Percentiles rank a stretch among this genome's conserved stretches.
Evolutionary conservation across 2,797 vertebrate species (phyloP).

Genomic region (Cyclopterus lumpus): DNA sequence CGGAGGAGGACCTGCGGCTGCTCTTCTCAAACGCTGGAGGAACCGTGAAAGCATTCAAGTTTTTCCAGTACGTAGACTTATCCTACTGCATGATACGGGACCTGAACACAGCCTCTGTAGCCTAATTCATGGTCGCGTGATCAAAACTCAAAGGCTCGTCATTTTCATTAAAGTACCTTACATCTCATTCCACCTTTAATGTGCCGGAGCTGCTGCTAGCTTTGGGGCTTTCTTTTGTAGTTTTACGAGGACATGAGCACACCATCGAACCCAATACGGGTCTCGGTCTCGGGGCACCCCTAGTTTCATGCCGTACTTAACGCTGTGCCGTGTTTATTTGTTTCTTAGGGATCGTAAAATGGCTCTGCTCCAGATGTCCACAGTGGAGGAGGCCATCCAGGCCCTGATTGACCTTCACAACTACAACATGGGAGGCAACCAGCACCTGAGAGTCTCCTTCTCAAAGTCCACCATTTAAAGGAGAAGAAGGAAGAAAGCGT

Average conservation of each 20-base stretch:
- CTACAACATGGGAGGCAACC: conserved; percentile 96
- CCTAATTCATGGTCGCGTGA: too few relatives aligned
- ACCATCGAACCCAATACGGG: not conserved
- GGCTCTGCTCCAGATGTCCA: conserved; percentile 97
- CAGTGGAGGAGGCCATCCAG: conserved; percentile 97
- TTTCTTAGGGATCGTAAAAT: conserved; percentile 94
- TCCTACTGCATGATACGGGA: not conserved
- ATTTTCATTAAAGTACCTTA: too few relatives aligned
- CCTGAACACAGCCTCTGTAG: too few relatives aligned
- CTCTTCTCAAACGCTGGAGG: conserved; percentile 96
- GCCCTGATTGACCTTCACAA: conserved; percentile 98
- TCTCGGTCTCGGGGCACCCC: too few relatives aligned
- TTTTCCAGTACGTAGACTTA: conserved; percentile 92
- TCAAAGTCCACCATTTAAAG: conserved; percentile 95
- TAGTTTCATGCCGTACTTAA: not conserved
- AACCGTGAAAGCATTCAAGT: conserved; percentile 97
- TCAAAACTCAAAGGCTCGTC: too few relatives aligned
- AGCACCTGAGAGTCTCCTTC: conserved; percentile 98
- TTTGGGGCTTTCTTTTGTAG: too few relatives aligned
- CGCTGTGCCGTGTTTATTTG: not conserved
- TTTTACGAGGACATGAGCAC: not conserved
- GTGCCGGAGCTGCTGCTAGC: too few relatives aligned
- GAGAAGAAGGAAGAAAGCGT: not conserved
- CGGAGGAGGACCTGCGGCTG: conserved; percentile 93
- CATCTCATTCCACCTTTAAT: too few relatives aligned